Evolutionary conservation across 1,140 invertebrate species (phyloP).

Genomic region (Archivesica marissinica): DNA sequence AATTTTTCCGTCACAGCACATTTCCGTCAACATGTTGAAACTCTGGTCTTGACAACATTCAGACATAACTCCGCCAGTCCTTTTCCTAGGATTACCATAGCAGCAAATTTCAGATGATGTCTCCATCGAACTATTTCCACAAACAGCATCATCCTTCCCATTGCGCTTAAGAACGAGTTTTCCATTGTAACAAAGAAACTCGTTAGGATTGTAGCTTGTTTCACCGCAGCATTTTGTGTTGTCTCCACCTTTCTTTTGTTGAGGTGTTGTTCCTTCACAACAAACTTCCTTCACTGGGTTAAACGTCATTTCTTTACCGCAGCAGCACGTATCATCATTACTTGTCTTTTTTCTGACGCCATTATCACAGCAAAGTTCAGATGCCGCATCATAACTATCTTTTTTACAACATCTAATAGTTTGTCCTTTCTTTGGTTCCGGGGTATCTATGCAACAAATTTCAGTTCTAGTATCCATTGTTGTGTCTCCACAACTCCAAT

Average conservation of each 20-base stretch:
- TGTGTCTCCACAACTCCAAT: conserved; percentile 54
- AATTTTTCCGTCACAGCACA: conserved; percentile 49
- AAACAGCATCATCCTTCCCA: conserved; percentile 39
- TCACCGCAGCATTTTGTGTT: conserved; percentile 35
- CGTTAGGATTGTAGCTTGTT: conserved; percentile 45
- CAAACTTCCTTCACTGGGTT: conserved; percentile 55
- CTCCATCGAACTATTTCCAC: conserved; percentile 49
- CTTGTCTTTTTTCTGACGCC: conserved; percentile 22
- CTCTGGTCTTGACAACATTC: conserved; percentile 57
- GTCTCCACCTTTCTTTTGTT: conserved; percentile 31
- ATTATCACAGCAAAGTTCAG: conserved; percentile 51
- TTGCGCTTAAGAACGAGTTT: conserved; percentile 29
- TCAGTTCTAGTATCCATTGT: conserved; percentile 37
- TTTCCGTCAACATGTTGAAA: conserved; percentile 46
- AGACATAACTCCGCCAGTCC: conserved; percentile 11
- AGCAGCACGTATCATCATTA: conserved; percentile 53
- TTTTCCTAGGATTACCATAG: conserved; percentile 47
- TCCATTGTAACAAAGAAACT: conserved; percentile 37
- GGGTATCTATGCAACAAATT: conserved; percentile 40
- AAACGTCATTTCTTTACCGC: conserved; percentile 53
- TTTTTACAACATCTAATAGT: conserved; percentile 38
- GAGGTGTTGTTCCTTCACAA: conserved; percentile 47
- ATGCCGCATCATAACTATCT: conserved; percentile 36
- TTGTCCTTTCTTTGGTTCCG: conserved; percentile 27
- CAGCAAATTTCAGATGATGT: conserved; percentile 51